A percentile compares a stretch with the other conserved stretches of the same genome.
These are phyloP conservation scores for Apostichopus leukothele DNA, from an alignment of 53 echinoderm and acorn worm genomes.

Conservation along the genomic window DNA sequence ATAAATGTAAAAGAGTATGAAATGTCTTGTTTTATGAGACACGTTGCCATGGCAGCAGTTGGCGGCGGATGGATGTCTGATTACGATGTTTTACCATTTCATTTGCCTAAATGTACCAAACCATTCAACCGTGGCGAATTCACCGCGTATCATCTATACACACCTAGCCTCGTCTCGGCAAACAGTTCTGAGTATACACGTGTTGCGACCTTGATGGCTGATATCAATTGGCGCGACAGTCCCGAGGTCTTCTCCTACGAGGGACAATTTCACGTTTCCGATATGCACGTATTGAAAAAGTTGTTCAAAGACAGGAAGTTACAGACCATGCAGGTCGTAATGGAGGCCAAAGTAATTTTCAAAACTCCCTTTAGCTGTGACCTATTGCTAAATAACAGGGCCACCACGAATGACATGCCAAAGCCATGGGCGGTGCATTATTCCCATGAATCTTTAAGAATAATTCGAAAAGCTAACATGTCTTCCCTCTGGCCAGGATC, in stretches of 20 bases:
- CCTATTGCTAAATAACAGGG: neutral
- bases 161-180: neutral
- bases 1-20: slow-evolving; percentile 7
- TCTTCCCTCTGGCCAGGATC: neutral
- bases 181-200: neutral
- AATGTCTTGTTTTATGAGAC: slow-evolving; percentile 4
- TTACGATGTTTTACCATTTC: neutral
- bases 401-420: neutral
- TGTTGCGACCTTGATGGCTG: neutral
- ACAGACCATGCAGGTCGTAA: neutral
- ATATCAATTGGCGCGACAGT: neutral
- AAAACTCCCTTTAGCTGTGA: neutral
- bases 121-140: neutral
- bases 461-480: neutral
- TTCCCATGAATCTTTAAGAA: neutral
- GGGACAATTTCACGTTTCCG: neutral
- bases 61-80: slow-evolving; percentile 38
- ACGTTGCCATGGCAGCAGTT: slow-evolving; percentile 25
- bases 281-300: neutral
- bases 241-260: neutral
- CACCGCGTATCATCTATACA: neutral
- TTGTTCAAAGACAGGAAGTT: neutral
- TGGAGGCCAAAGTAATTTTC: neutral
- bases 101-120: neutral
- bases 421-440: neutral